A percentile compares a stretch with the other conserved stretches of the same genome.
Conservation (phyloP, 2,113 vertebrate species). For the Oenanthe melanoleuca region DNA sequence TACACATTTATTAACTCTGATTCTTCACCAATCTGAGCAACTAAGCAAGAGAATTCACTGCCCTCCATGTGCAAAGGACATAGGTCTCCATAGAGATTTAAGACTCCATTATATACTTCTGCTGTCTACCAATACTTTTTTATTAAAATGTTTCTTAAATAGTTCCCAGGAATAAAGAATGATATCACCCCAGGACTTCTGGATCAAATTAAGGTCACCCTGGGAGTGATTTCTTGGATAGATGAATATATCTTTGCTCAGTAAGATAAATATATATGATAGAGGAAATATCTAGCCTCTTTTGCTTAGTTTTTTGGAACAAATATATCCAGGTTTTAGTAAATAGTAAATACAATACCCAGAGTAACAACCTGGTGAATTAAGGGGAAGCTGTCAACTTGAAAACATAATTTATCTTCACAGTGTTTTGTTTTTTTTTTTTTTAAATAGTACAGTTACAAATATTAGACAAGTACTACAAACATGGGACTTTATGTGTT, state of each 20-base stretch:
- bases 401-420: background rate
- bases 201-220: background rate
- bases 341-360: background rate
- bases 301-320: background rate
- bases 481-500: background rate
- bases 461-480: background rate
- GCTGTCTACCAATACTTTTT: background rate
- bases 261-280: background rate
- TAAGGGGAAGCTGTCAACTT: background rate
- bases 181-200: background rate
- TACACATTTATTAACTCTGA: conserved; percentile 5
- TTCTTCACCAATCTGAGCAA: conserved; percentile 29
- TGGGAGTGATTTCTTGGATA: background rate
- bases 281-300: background rate
- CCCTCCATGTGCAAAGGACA: background rate
- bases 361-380: background rate
- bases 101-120: background rate
- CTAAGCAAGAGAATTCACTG: conserved; percentile 11
- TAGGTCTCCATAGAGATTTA: background rate
- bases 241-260: background rate
- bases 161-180: background rate
- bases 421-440: background rate
- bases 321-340: background rate
- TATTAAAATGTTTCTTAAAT: conserved; percentile 13
- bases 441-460: background rate